Evolutionary conservation across 2,888 invertebrate species (phyloP), one percentile per base, ranked within the genome.

Genomic region (Dermolepida albohirtum): DNA sequence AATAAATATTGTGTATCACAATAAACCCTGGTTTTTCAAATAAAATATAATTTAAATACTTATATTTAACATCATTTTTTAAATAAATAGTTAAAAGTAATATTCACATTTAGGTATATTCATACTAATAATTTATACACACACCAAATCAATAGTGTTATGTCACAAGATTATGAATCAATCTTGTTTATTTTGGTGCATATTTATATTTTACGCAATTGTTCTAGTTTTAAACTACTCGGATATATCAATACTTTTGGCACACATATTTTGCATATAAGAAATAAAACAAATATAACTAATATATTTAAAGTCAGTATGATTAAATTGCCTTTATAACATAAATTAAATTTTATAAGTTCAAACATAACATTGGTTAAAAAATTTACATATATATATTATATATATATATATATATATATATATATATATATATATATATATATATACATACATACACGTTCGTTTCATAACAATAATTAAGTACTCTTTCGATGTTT

Each of bases 1-100:
- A 66, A 55, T 29, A 57, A 50, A 50, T 17, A 44, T 29, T 40
- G 17, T 16, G 54, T 57, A 66, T 66, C 66, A 66, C 66, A 66
- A 66, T 27, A 14, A 59, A 59, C 57, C 66, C 51, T 59, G 59
- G 41, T 64, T 54, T 22, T 50, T 40, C 40, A 59, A 66, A 66
- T 57, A 57, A 57, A 57, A 57, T 59, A 59, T 47, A 57, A 57
- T 44, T 57, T 57, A 47, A 22, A 7, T 59, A 59, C 29, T 44
- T 59, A 59, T 44, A 47, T 47, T 34, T 34, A 34, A 34, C 6
- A 7, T 34, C 34, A 34, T 34, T 34, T 34, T 34, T 34, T 34
- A 8, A 34, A 34, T 34, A 59, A 41, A 40, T 50, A 59, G 12
- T 39, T 54, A 59, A 59, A 62, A 50, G 10, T 17, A 66, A 40